Base-by-base conservation (phyloP, 2,797 vertebrate genomes). In the Tapirus indicus region DNA sequence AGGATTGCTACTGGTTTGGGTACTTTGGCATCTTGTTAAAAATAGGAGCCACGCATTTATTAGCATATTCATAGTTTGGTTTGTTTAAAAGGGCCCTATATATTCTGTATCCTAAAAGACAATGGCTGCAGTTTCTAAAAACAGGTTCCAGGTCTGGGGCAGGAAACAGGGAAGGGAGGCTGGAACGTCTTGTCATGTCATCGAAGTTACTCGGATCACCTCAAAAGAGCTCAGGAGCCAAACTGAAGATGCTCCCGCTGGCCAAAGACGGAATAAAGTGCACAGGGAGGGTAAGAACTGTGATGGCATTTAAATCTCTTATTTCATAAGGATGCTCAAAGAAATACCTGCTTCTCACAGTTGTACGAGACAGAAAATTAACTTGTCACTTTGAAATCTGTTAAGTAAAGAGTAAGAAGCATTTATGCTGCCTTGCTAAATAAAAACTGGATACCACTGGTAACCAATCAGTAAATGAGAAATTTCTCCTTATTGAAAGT, bases 361-460 rank as follows among this genome's bases (percentile, higher is more conserved):
- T 62, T 44, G 62, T 56, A 75, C 66, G 29, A 71, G 56, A 88
- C 18, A 96, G 41, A 78, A 87, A 87, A 71, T 44, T 71, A 92
- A 68, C 29, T 95, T 47, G 62, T 78, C 29, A 89, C 80, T 97
- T 95, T 88, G n/a, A 92, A 96, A 89, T 66, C 20, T 64, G 44
- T 21, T 92, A 44, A 54, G 17, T 44, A 75, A 88, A 82, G 27
- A 68, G 2, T 68, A 62, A 89, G 44, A 96, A 95, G 35, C 52
- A 62, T 77, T 94, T 88, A 54, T 87, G 60, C 4, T 47, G 23
- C 16, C 20, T 41, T 72, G 52, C 41, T 47, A 52, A 84, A 84
- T 93, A 84, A 91, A 93, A 89, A 79, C 11, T 27, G 8, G 4
- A 7, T 38, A 68, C 54, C 68, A 82, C 44, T 66, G 23, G 56